phyloP scores from a whole-genome alignment of 1,140 invertebrate species.

The Drosophila sproati region DNA sequence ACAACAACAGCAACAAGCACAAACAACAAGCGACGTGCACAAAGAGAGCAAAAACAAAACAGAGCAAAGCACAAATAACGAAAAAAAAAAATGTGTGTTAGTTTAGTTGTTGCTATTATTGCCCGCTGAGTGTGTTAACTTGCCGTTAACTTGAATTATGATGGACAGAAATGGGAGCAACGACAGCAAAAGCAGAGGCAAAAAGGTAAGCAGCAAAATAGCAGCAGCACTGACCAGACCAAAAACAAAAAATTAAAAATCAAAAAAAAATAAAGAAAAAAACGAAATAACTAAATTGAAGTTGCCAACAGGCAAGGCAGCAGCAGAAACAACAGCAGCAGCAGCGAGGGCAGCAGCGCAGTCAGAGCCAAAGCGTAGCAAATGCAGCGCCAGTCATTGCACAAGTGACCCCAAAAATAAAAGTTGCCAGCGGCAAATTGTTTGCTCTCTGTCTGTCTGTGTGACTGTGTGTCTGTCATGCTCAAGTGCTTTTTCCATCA shows the following conservation, averaged over 20 bases:
- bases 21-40: conserved; percentile 3
- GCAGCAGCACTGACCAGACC: no score
- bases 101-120: conserved; percentile 66
- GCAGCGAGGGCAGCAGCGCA: conserved; percentile 10
- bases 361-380: conserved; percentile 7
- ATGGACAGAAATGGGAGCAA: conserved; percentile 56
- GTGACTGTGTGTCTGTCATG: conserved; percentile 4
- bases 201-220: conserved; percentile 7
- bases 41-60: conserved; percentile 16
- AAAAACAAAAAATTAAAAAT: no score
- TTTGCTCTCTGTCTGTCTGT: background rate
- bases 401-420: conserved; percentile 45
- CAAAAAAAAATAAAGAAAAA: conserved; percentile 4
- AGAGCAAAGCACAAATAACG: background rate
- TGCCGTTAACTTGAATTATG: conserved; percentile 73
- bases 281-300: conserved; percentile 11
- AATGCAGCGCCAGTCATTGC: conserved; percentile 35
- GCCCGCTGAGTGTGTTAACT: conserved; percentile 52
- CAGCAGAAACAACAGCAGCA: conserved; percentile 11
- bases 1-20: conserved; percentile 35
- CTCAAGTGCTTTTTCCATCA: conserved; percentile 31
- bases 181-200: conserved; percentile 26
- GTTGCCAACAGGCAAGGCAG: conserved; percentile 5
- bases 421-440: conserved; percentile 30
- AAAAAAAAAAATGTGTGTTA: conserved; percentile 61